phyloP scores from a whole-genome alignment of 2,888 invertebrate species.

The Macrosiphum euphorbiae region DNA sequence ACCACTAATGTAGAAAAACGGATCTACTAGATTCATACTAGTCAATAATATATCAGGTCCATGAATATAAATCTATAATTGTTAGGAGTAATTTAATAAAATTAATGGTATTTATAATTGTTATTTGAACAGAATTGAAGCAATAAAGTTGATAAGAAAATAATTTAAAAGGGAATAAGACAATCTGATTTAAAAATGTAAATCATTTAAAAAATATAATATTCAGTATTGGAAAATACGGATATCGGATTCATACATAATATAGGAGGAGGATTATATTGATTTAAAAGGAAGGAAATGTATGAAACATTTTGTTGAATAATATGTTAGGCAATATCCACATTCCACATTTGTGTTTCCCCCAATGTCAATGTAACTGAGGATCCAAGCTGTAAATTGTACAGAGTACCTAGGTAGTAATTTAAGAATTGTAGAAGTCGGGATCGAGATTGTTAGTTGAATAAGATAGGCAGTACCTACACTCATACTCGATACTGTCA shows the following conservation, averaged over 20 bases:
- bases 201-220: too few species aligned
- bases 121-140: neutral
- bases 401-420: neutral
- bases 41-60: conserved; percentile 39
- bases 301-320: too few species aligned
- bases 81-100: neutral
- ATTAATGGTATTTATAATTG: neutral
- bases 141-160: neutral
- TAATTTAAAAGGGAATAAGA: too few species aligned
- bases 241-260: too few species aligned
- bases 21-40: conserved; percentile 49
- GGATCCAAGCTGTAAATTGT: too few species aligned
- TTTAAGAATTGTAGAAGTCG: neutral
- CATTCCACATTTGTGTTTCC: too few species aligned
- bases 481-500: neutral
- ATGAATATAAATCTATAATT: neutral
- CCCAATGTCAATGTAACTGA: too few species aligned
- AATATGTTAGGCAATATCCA: too few species aligned
- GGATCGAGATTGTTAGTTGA: neutral
- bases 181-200: too few species aligned
- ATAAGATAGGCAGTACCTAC: neutral
- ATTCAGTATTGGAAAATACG: too few species aligned
- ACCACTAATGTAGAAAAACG: conserved; percentile 51
- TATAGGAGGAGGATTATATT: too few species aligned
- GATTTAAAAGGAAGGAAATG: too few species aligned